A percentile compares a stretch with the other conserved stretches of the same genome.
These are phyloP conservation scores for Pseudochirops corinnae DNA, from an alignment of 2,797 vertebrate species.

Conservation along the genomic window DNA sequence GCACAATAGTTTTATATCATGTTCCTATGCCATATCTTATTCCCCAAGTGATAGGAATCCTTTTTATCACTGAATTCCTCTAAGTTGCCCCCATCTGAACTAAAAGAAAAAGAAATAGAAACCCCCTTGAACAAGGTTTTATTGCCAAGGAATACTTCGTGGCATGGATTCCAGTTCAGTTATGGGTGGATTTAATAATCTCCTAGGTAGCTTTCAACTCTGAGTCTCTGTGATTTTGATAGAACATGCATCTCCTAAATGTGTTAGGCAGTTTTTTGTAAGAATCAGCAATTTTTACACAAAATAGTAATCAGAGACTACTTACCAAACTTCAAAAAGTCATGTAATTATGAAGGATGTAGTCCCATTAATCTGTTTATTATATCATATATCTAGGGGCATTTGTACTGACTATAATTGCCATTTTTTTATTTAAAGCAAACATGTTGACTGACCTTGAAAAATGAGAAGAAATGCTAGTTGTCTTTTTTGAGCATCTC, in stretches of 20 bases:
- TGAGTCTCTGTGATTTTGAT: background rate
- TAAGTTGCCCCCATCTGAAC: conserved; percentile 10
- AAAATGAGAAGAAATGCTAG: background rate
- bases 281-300: background rate
- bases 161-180: background rate
- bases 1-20: background rate
- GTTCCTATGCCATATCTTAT: background rate
- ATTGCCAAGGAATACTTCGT: background rate
- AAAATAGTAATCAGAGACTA: background rate
- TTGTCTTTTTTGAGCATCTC: background rate
- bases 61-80: conserved; percentile 40
- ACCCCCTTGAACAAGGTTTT: background rate
- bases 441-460: background rate
- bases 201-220: background rate
- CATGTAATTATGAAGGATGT: background rate
- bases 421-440: background rate
- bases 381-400: background rate
- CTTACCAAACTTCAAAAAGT: background rate
- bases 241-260: background rate
- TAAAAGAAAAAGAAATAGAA: background rate
- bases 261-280: background rate
- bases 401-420: background rate
- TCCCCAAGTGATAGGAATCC: background rate
- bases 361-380: background rate
- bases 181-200: background rate